phyloP scores from a whole-genome alignment of 2,113 vertebrate genomes.

The Carlito syrichta region DNA sequence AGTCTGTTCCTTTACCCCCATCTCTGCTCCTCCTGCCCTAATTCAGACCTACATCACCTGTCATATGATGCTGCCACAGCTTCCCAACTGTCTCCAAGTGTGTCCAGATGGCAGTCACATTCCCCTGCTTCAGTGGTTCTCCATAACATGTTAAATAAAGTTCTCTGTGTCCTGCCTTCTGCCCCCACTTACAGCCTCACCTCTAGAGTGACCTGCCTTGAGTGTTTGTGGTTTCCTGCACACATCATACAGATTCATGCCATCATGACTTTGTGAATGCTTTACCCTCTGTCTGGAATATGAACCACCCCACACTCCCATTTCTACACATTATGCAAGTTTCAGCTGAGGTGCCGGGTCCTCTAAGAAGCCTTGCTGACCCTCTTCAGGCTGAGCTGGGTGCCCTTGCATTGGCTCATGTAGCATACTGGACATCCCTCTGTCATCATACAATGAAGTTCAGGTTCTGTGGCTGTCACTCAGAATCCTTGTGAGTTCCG shows the following conservation, averaged over 20 bases:
- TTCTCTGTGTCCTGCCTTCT: neutral
- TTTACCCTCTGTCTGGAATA: neutral
- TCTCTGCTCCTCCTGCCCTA: neutral
- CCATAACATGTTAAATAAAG: neutral
- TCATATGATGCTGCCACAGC: neutral
- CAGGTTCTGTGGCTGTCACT: neutral
- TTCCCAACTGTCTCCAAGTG: neutral
- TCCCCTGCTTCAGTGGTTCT: neutral
- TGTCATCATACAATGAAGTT: neutral
- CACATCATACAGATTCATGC: neutral
- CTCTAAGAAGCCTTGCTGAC: neutral
- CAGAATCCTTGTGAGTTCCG: neutral
- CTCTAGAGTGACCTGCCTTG: rapidly evolving
- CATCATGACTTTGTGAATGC: neutral
- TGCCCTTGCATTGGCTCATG: neutral
- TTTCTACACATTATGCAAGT: neutral
- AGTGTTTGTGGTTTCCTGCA: neutral
- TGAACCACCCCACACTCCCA: neutral
- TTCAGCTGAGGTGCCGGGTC: neutral
- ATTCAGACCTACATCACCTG: neutral
- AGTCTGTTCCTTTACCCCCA: neutral
- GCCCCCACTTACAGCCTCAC: neutral
- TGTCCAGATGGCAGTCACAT: neutral
- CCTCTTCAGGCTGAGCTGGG: neutral
- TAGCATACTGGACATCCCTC: neutral